phyloP scores from a whole-genome alignment of 2,797 vertebrate species.

The Arrhamphus sclerolepis region DNA sequence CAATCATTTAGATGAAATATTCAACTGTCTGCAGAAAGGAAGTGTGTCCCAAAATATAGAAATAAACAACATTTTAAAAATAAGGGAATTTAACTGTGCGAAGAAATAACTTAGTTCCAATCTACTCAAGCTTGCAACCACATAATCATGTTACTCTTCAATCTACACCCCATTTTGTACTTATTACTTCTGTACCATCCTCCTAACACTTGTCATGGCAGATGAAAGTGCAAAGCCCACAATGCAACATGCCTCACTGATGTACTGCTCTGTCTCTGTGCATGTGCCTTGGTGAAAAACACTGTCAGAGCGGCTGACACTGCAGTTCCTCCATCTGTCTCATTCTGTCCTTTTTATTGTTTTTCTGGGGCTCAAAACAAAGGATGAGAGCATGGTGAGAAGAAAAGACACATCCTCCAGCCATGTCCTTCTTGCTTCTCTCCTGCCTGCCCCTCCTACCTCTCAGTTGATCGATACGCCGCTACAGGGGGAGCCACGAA shows the following conservation, averaged over 20 bases:
- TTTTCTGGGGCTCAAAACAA: slow-evolving; percentile 19
- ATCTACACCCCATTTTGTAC: neutral
- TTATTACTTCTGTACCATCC: too few species aligned
- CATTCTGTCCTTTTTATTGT: slow-evolving; percentile 3
- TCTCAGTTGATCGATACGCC: slow-evolving; percentile 50
- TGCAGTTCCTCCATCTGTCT: slow-evolving; percentile 36
- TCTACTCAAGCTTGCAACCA: neutral
- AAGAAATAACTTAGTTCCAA: neutral
- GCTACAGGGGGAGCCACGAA: slow-evolving; percentile 43
- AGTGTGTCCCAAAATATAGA: neutral
- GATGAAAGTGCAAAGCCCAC: slow-evolving; percentile 9
- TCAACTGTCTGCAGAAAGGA: neutral
- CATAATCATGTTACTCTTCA: neutral
- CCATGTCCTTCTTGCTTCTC: slow-evolving; percentile 14
- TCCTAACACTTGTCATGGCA: slow-evolving; percentile 29
- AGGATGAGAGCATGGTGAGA: slow-evolving; percentile 10
- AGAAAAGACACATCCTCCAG: slow-evolving; percentile 23
- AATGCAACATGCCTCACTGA: slow-evolving; percentile 15
- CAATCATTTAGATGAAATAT: neutral
- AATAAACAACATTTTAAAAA: neutral
- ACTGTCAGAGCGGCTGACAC: slow-evolving; percentile 32
- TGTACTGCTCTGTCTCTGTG: slow-evolving; percentile 15
- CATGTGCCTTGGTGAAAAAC: slow-evolving; percentile 14
- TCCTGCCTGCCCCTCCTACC: slow-evolving; percentile 9
- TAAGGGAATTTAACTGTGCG: neutral